Conservation (phyloP, 2,797 vertebrate species). For the Trichosurus vulpecula region DNA sequence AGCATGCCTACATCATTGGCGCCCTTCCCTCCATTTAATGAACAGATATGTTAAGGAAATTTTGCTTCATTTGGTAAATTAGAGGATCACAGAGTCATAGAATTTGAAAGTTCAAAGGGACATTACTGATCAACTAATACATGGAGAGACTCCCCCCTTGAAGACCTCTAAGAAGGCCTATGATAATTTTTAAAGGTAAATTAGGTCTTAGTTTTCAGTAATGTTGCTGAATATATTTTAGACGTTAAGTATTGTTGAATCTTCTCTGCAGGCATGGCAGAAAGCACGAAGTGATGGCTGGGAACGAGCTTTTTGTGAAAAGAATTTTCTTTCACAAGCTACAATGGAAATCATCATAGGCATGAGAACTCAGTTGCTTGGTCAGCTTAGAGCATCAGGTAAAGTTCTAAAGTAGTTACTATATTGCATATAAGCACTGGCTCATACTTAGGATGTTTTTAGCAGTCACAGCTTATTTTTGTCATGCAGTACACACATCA, state of each 20-base stretch:
- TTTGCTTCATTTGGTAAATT: neutral
- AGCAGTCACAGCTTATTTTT: constrained; percentile 13
- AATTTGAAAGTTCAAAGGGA: neutral
- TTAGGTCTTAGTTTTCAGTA: constrained; percentile 48
- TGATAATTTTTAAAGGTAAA: constrained; percentile 45
- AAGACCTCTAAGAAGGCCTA: neutral
- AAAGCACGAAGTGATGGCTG: constrained; percentile 94
- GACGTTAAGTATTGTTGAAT: constrained; percentile 47
- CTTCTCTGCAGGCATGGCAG: constrained; percentile 92
- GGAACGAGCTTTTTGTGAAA: constrained; percentile 96
- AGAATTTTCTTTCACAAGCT: constrained; percentile 95
- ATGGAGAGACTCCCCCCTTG: neutral
- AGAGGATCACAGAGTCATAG: neutral
- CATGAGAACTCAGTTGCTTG: constrained; percentile 95
- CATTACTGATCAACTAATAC: neutral
- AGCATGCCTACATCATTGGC: neutral
- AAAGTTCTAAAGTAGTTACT: constrained; percentile 48
- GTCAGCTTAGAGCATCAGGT: constrained; percentile 97
- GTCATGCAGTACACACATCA: constrained; percentile 24
- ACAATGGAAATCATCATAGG: constrained; percentile 96
- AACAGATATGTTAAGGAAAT: neutral
- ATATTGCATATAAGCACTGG: neutral
- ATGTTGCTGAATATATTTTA: constrained; percentile 32
- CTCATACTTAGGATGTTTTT: constrained; percentile 13
- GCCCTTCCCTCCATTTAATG: neutral